phyloP scores from a whole-genome alignment of 2,888 invertebrate species.

The Antheraea yamamai region DNA sequence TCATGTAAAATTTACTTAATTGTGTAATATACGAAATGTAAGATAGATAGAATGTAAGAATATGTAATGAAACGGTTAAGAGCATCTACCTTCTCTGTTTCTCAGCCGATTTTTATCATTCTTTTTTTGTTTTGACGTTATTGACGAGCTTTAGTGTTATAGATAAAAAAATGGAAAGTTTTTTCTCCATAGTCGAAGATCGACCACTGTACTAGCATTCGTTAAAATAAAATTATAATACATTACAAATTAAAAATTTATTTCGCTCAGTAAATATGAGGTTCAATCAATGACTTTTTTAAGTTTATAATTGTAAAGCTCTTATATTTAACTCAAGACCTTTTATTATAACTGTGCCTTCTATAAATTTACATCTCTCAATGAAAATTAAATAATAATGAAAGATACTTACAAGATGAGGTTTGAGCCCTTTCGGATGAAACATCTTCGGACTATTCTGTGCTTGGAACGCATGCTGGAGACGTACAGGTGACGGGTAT shows the following conservation, averaged over 20 bases:
- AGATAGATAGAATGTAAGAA: too few relatives aligned
- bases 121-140: too few relatives aligned
- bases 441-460: slow-evolving; percentile 82
- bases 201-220: too few relatives aligned
- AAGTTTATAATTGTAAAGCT: too few relatives aligned
- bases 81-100: too few relatives aligned
- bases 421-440: slow-evolving; percentile 83
- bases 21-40: too few relatives aligned
- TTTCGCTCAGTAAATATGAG: not conserved
- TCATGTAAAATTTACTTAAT: not conserved
- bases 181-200: too few relatives aligned
- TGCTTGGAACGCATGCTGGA: slow-evolving; percentile 84
- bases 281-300: not conserved
- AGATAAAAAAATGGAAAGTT: too few relatives aligned
- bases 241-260: not conserved
- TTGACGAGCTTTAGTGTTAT: too few relatives aligned
- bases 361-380: not conserved
- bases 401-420: slow-evolving; percentile 77
- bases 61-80: too few relatives aligned
- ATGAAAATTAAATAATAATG: not conserved
- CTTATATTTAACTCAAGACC: not conserved
- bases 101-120: too few relatives aligned
- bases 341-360: not conserved
- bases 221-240: not conserved
- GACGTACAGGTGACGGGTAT: slow-evolving; percentile 82